phyloP scores from a whole-genome alignment of 2,888 invertebrate genomes.

The Asteroscopus sphinx region DNA sequence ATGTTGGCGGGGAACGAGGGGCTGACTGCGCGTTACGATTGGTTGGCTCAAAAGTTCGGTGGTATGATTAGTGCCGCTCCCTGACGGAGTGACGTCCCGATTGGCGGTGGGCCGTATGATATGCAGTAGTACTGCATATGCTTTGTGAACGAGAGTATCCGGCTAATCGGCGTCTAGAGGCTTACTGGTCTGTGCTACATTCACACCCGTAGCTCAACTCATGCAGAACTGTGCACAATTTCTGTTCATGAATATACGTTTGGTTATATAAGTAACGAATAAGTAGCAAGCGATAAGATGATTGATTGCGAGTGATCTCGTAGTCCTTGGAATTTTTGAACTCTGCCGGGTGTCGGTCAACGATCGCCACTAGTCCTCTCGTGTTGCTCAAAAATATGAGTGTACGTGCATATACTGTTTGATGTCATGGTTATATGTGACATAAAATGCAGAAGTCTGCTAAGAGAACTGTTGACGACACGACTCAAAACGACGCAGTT shows the following conservation, averaged over 20 bases:
- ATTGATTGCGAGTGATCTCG: constrained; percentile 29
- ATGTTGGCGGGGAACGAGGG: no score
- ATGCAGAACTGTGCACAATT: constrained; percentile 35
- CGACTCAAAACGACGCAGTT: constrained; percentile 35
- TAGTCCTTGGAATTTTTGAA: constrained; percentile 78
- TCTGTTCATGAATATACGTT: constrained; percentile 2
- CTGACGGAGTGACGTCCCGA: no score
- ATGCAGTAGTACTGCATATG: no score
- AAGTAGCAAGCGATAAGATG: constrained; percentile 45
- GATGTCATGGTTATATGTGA: constrained; percentile 64
- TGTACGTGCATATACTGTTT: constrained; percentile 53
- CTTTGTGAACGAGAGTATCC: no score
- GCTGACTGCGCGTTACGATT: no score
- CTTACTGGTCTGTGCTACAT: no score
- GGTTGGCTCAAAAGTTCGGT: no score
- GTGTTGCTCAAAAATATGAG: constrained; percentile 26
- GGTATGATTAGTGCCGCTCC: no score
- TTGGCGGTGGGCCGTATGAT: no score
- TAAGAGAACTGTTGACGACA: constrained; percentile 52
- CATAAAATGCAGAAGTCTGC: constrained; percentile 23
- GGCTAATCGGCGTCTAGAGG: no score
- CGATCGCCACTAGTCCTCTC: constrained; percentile 49
- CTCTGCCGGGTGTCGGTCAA: constrained; percentile 45
- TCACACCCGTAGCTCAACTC: constrained; percentile 14
- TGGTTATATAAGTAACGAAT: constrained; percentile 18